phyloP scores from a whole-genome alignment of 92 coral and sea anemone genomes.

The Zoanthus gigantus region DNA sequence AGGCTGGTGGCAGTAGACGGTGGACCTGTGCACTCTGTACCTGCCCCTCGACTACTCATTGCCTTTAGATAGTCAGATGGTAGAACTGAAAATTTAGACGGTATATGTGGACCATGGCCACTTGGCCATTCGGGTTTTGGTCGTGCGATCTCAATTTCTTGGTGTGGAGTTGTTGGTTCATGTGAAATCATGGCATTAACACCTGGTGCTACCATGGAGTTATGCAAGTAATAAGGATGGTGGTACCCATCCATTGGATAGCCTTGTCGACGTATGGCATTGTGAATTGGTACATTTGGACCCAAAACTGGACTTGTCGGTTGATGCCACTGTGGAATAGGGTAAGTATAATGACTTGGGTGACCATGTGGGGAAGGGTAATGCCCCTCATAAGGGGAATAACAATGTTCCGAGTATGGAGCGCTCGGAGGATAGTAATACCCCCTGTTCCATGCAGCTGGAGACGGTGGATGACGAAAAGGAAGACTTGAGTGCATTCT shows the following conservation, averaged over 20 bases:
- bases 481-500: slow-evolving; percentile 42
- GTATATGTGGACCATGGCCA: slow-evolving; percentile 69
- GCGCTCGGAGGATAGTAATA: slow-evolving; percentile 60
- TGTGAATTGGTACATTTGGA: slow-evolving; percentile 58
- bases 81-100: slow-evolving; percentile 69
- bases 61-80: slow-evolving; percentile 86
- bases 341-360: slow-evolving; percentile 68
- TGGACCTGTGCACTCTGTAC: slow-evolving; percentile 81
- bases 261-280: slow-evolving; percentile 57
- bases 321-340: slow-evolving; percentile 78
- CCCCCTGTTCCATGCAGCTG: slow-evolving; percentile 63
- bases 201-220: slow-evolving; percentile 47
- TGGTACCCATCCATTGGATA: slow-evolving; percentile 61
- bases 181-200: slow-evolving; percentile 44
- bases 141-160: slow-evolving; percentile 84
- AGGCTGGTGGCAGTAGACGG: slow-evolving; percentile 98
- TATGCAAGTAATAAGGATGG: slow-evolving; percentile 52
- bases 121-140: slow-evolving; percentile 99
- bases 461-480: slow-evolving; percentile 61
- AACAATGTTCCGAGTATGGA: slow-evolving; percentile 57
- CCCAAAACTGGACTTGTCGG: slow-evolving; percentile 68
- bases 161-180: slow-evolving; percentile 46
- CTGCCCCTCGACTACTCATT: slow-evolving; percentile 73
- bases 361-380: slow-evolving; percentile 66
- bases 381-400: slow-evolving; percentile 72